Evolutionary conservation across 2,797 vertebrate genomes (phyloP).

Genomic region (Sebastolobus altivelis): DNA sequence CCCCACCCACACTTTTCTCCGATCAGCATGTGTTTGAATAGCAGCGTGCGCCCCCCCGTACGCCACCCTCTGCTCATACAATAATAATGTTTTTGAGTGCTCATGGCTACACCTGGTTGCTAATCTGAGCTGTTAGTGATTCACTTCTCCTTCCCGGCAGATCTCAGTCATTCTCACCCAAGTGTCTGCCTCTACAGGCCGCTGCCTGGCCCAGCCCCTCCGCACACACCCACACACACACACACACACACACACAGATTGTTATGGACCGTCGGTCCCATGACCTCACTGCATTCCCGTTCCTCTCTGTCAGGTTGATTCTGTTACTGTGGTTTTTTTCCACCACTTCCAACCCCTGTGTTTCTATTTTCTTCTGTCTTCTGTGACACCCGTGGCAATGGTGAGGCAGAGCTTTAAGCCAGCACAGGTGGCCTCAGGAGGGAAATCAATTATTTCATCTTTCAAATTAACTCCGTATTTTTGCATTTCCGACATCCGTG

Average conservation of each 20-base stretch:
- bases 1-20: slow-evolving; percentile 62
- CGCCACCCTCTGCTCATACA: background rate
- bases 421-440: slow-evolving; percentile 47
- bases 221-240: slow-evolving; percentile 41
- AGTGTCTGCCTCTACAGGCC: slow-evolving; percentile 77
- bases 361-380: slow-evolving; percentile 46
- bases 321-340: slow-evolving; percentile 83
- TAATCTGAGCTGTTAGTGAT: slow-evolving; percentile 68
- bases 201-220: slow-evolving; percentile 57
- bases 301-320: slow-evolving; percentile 81
- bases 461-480: slow-evolving; percentile 23
- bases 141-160: slow-evolving; percentile 72
- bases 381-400: slow-evolving; percentile 28
- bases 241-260: slow-evolving; percentile 51
- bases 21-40: slow-evolving; percentile 61
- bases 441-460: slow-evolving; percentile 35
- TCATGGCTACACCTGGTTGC: slow-evolving; percentile 53
- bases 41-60: slow-evolving; percentile 7
- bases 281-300: slow-evolving; percentile 82
- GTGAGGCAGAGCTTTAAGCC: slow-evolving; percentile 21
- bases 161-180: slow-evolving; percentile 74
- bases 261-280: slow-evolving; percentile 74
- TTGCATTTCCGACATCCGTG: background rate
- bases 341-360: slow-evolving; percentile 58
- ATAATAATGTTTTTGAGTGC: slow-evolving; percentile 23